Conservation (phyloP, 2,888 invertebrate species). For the Operophtera brumata region DNA sequence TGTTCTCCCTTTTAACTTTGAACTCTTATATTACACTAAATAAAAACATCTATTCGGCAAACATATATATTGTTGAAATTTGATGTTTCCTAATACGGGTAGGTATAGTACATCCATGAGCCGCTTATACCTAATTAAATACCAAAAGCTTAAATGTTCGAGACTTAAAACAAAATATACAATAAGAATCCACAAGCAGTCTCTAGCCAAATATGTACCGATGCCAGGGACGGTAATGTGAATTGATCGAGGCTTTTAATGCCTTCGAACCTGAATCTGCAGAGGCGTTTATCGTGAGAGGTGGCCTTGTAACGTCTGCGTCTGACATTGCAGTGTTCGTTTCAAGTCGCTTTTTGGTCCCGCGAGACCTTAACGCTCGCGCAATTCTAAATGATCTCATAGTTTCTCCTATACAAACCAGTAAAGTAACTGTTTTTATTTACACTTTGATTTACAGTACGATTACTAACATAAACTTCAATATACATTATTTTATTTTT, state of each 20-base stretch:
- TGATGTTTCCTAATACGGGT: no score
- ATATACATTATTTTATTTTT: neutral
- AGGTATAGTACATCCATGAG: neutral
- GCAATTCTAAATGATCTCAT: constrained; percentile 35
- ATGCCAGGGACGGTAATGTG: constrained; percentile 41
- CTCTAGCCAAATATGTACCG: constrained; percentile 43
- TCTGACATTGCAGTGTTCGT: constrained; percentile 62
- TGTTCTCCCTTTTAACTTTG: no score
- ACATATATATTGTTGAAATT: no score
- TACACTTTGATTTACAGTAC: neutral
- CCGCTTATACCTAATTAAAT: constrained; percentile 10
- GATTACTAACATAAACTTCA: neutral
- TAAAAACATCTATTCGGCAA: no score
- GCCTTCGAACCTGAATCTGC: constrained; percentile 43
- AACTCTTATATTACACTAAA: no score
- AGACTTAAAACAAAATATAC: constrained; percentile 36
- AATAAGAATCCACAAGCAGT: constrained; percentile 42
- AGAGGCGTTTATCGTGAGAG: constrained; percentile 65
- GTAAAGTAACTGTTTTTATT: neutral
- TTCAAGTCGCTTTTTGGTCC: constrained; percentile 59
- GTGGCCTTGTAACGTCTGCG: constrained; percentile 65
- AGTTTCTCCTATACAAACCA: constrained; percentile 2
- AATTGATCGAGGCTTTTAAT: constrained; percentile 44
- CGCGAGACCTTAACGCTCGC: constrained; percentile 50
- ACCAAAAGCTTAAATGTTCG: constrained; percentile 36